Conservation (phyloP, 2,797 vertebrate genomes). For the Eulemur mongoz region DNA sequence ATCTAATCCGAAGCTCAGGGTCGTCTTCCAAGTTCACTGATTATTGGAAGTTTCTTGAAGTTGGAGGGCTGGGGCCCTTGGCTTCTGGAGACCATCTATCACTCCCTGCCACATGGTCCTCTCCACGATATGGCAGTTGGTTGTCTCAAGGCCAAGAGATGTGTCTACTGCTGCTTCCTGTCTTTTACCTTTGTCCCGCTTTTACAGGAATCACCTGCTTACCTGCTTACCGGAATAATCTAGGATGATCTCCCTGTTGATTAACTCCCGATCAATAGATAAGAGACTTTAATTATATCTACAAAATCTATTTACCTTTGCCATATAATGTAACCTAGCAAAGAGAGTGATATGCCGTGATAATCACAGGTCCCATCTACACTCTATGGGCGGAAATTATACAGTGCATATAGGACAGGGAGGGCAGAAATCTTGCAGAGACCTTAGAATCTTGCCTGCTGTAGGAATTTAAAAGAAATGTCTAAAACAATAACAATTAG, state of each 20-base stretch:
- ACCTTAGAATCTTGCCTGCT: neutral
- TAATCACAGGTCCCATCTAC: neutral
- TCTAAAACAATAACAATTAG: neutral
- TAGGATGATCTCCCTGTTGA: neutral
- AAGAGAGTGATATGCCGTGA: neutral
- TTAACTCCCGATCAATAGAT: neutral
- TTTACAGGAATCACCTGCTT: neutral
- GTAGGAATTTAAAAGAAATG: neutral
- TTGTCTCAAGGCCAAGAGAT: neutral
- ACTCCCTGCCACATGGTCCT: neutral
- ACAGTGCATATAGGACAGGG: neutral
- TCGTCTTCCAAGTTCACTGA: neutral
- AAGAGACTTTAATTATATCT: neutral
- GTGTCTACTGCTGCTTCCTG: neutral
- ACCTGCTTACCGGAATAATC: neutral
- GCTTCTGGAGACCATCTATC: neutral
- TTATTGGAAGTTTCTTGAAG: neutral
- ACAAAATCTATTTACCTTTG: neutral
- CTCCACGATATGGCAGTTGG: neutral
- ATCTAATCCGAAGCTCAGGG: neutral
- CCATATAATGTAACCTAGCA: neutral
- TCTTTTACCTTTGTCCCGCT: neutral
- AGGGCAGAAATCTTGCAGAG: neutral
- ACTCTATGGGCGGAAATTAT: neutral
- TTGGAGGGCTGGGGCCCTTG: neutral